A percentile compares a stretch with the other conserved stretches of the same genome.
Evolutionary conservation across 2,888 invertebrate genomes (phyloP).

Genomic region (Apoda limacodes): DNA sequence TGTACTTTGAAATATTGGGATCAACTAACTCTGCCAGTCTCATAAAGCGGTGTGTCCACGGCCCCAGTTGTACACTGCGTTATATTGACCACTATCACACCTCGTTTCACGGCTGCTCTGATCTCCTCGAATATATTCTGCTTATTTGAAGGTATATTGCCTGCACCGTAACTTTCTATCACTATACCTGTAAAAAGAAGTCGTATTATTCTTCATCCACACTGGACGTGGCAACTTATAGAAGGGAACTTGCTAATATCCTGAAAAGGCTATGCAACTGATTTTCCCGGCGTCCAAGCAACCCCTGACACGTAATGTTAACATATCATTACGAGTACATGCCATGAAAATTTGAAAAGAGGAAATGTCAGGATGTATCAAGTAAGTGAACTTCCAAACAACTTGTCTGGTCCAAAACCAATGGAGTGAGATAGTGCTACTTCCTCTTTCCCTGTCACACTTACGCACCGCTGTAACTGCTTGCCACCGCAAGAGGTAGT

Average conservation of each 20-base stretch:
- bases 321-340: too few species aligned
- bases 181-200: conserved; percentile 73
- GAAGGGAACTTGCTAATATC: neutral
- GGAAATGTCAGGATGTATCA: too few species aligned
- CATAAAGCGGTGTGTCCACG: conserved; percentile 81
- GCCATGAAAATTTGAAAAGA: too few species aligned
- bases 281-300: neutral
- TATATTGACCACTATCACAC: conserved; percentile 90
- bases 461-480: too few species aligned
- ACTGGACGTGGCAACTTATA: neutral
- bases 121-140: conserved; percentile 82
- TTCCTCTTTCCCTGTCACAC: too few species aligned
- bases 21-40: conserved; percentile 83
- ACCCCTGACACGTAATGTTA: too few species aligned
- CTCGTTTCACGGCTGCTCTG: conserved; percentile 76
- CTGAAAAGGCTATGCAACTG: neutral
- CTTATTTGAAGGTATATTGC: conserved; percentile 90
- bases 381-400: too few species aligned
- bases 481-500: too few species aligned
- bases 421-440: too few species aligned
- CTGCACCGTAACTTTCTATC: conserved; percentile 92
- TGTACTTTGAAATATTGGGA: too few species aligned
- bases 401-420: too few species aligned
- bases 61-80: conserved; percentile 90
- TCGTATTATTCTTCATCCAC: too few species aligned